phyloP scores from a whole-genome alignment of 2,113 vertebrate species.

The Cebus imitator region DNA sequence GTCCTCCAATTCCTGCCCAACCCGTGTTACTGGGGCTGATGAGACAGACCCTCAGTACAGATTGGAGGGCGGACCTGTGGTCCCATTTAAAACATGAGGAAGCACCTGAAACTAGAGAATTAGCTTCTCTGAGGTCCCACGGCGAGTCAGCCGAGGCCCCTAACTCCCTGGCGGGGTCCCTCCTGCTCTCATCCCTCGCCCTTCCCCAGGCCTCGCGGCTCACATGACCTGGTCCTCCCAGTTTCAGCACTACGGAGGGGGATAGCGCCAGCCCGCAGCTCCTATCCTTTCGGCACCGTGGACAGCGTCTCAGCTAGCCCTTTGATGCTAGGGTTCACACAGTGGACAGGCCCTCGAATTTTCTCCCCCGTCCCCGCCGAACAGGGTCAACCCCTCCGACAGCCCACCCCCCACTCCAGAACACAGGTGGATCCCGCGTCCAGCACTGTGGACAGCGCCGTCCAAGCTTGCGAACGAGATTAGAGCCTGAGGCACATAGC shows the following conservation, averaged over 20 bases:
- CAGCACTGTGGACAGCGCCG: not conserved
- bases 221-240: rapidly evolving
- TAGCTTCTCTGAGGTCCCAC: not conserved
- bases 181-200: not conserved
- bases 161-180: not conserved
- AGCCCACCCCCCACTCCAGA: not conserved
- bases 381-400: not conserved
- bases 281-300: not conserved
- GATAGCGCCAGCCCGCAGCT: not conserved
- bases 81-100: not conserved
- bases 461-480: slow-evolving; percentile 8
- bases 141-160: not conserved
- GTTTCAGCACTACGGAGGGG: not conserved
- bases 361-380: rapidly evolving
- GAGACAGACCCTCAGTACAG: not conserved
- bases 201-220: not conserved
- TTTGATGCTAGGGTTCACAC: not conserved
- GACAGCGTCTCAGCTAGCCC: not conserved
- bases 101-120: not conserved
- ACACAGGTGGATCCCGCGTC: not conserved
- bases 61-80: not conserved
- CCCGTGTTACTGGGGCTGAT: not conserved
- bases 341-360: not conserved
- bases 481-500: not conserved
- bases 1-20: not conserved